Conservation (phyloP, 2,113 vertebrate species). For the Percopsis transmontana region DNA sequence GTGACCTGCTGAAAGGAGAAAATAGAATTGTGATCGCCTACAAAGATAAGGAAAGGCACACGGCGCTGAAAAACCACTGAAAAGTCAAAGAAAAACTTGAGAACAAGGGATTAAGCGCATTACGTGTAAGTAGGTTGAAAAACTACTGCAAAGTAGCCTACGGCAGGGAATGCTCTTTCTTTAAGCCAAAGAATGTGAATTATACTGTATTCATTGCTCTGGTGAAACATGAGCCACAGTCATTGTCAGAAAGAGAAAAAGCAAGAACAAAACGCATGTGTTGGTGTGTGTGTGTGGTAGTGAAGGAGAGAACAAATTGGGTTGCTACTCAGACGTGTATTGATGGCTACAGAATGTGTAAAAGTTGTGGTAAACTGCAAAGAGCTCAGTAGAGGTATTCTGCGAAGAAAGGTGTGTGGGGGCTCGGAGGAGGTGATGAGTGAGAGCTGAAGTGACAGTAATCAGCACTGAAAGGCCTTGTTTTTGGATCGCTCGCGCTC, state of each 20-base stretch:
- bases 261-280: too few species aligned
- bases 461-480: constrained; percentile 37
- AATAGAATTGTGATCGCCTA: background rate
- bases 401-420: background rate
- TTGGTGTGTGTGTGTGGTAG: background rate
- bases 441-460: constrained; percentile 27
- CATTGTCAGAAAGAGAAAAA: background rate
- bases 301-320: constrained; percentile 13
- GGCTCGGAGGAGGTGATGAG: constrained; percentile 7
- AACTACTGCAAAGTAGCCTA: constrained; percentile 9
- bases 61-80: background rate
- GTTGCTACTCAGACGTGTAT: constrained; percentile 9
- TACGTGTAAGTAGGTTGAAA: constrained; percentile 9
- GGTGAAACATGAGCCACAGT: constrained; percentile 21
- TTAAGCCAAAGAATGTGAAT: constrained; percentile 17
- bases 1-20: background rate
- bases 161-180: constrained; percentile 5
- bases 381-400: constrained; percentile 7
- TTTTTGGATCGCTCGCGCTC: constrained; percentile 11
- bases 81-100: background rate
- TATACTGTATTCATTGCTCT: constrained; percentile 2
- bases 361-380: constrained; percentile 21
- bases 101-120: background rate
- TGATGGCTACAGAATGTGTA: constrained; percentile 15
- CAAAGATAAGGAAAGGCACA: background rate